Base-by-base conservation (phyloP, 2,888 invertebrate genomes). In the Helleia helle region DNA sequence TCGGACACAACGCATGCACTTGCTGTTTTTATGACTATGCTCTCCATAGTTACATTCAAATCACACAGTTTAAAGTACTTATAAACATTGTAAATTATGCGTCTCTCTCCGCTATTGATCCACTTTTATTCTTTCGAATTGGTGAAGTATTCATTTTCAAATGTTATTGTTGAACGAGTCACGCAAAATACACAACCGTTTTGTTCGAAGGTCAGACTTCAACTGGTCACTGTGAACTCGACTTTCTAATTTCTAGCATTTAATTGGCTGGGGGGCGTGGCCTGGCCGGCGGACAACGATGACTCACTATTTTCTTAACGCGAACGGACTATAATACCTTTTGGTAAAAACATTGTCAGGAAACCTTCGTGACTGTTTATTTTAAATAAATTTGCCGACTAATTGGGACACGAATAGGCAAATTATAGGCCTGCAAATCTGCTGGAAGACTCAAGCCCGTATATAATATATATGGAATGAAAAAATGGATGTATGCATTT, bases 171-270 rank as follows among this genome's bases (percentile, higher is more conserved):
- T n/a, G n/a, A n/a, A n/a, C n/a, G n/a, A n/a, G n/a, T n/a, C n/a
- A n/a, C n/a, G n/a, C n/a, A n/a, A n/a, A n/a, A n/a, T n/a, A n/a
- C n/a, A n/a, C n/a, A n/a, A n/a, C n/a, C n/a, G n/a, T n/a, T n/a
- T n/a, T n/a, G n/a, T n/a, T n/a, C n/a, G n/a, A n/a, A n/a, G n/a
- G n/a, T n/a, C n/a, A n/a, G n/a, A n/a, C n/a, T n/a, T n/a, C n/a
- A n/a, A n/a, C n/a, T n/a, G 13, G 29, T 29, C 13, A 29, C 29
- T 29, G 29, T 9, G 29, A 29, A 31, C 17, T 31, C 30, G 30
- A 31, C 30, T 31, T 31, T 31, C 15, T 31, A 31, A 31, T 31
- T 30, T 30, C 17, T 30, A 30, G 30, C 30, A 30, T 30, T 30
- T 30, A 13, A 30, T 31, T 31, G 14, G 30, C 30, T 31, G 15